Evolutionary conservation across 2,888 invertebrate genomes (phyloP), one percentile per base, ranked within the genome.

Genomic region (Diarsia brunnea): DNA sequence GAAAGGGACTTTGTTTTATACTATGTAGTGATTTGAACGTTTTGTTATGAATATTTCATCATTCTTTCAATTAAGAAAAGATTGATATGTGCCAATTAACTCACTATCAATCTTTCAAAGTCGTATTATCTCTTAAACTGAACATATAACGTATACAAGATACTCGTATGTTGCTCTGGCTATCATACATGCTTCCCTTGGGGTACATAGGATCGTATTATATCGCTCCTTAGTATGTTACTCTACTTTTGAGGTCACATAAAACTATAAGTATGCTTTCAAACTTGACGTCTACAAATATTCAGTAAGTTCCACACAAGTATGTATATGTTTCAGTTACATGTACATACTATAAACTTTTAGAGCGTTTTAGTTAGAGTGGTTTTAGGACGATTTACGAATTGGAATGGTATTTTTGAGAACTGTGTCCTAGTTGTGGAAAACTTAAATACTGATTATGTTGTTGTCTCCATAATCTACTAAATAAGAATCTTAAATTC

Each of bases 241-340:
- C 60, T 60, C 27, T 21, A 69, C 11, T 74, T 53, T 31, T 53
- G 31, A 24, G 16, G 24, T 74, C 45, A 24, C 49, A 65, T 78
- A 70, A 65, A 78, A 58, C 55, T 63, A 49, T 49, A 43, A 49
- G n/a, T 43, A 63, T 69, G 24, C 19, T 49, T 49, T 43, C 16
- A 77, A 27, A 77, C 12, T 76, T 63, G 60, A 24, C 53, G 43
- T 61, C 31, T 45, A 27, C 4, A 66, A 63, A 69, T 47, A 47
- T 69, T 31, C 43, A 63, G n/a, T 31, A 47, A 10, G 12, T 49
- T 14, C 7, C 4, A 16, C 4, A 27, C 21, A 53, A 47, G 14
- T 19, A 7, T 24, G 1, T 53, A 43, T 27, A 3, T 16, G 14
- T 75, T 61, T 24, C 11, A 47, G 53, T 47, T 49, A 53, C 4